phyloP scores from a whole-genome alignment of 2,113 vertebrate genomes.

The Ceyx cyanopectus region DNA sequence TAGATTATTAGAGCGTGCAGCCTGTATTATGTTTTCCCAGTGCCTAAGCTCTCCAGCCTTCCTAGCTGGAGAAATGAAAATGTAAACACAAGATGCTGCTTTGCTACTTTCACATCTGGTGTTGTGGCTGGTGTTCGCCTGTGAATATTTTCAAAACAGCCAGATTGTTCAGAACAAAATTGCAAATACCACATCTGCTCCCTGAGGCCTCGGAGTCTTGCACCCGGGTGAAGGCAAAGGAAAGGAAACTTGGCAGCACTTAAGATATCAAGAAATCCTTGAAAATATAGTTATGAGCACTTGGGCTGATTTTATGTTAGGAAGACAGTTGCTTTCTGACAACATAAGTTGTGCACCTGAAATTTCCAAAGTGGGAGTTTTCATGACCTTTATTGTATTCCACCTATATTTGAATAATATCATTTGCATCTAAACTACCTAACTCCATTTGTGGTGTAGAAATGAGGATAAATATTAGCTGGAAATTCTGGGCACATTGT shows the following conservation, averaged over 20 bases:
- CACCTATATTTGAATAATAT: background rate
- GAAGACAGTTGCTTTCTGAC: background rate
- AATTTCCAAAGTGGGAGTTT: background rate
- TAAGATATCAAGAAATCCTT: background rate
- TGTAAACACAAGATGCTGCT: slow-evolving; percentile 71
- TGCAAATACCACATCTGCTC: slow-evolving; percentile 51
- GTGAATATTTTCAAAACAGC: slow-evolving; percentile 64
- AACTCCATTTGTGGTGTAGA: background rate
- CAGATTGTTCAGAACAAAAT: slow-evolving; percentile 60
- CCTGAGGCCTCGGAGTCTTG: slow-evolving; percentile 17
- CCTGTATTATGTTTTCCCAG: background rate
- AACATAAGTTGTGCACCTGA: background rate
- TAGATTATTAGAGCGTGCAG: slow-evolving; percentile 33
- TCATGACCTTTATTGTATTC: background rate
- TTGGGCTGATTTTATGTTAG: background rate
- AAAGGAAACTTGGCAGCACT: background rate
- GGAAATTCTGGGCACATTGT: background rate
- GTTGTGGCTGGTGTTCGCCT: slow-evolving; percentile 57
- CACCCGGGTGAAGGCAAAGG: background rate
- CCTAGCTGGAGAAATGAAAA: slow-evolving; percentile 67
- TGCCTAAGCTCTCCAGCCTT: slow-evolving; percentile 27
- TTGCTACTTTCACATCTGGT: slow-evolving; percentile 66
- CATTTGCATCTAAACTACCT: background rate
- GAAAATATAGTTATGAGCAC: background rate
- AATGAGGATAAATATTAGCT: background rate